phyloP scores from a whole-genome alignment of 2,113 vertebrate species.

The Labrus mixtus region DNA sequence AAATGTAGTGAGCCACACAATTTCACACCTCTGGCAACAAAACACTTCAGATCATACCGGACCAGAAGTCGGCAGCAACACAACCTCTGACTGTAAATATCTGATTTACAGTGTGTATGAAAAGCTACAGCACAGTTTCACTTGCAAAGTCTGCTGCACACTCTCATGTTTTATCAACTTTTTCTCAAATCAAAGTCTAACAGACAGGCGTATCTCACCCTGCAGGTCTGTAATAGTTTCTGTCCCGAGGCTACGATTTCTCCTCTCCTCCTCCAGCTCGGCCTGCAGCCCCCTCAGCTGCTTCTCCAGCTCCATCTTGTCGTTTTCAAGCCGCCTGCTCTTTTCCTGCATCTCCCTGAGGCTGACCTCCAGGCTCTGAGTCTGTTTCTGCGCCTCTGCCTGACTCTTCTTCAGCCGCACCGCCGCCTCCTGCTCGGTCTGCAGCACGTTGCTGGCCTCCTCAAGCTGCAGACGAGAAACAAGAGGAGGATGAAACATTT shows the following conservation, averaged over 20 bases:
- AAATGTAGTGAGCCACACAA: too few species aligned
- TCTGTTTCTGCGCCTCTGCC: conserved; percentile 91
- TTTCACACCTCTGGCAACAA: too few species aligned
- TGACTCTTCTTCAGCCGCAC: conserved; percentile 91
- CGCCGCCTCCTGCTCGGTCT: conserved; percentile 89
- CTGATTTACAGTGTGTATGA: too few species aligned
- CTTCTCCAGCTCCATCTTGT: conserved; percentile 91
- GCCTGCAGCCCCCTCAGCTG: conserved; percentile 90
- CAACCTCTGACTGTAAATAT: background rate
- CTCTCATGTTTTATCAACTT: background rate
- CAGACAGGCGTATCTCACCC: conserved; percentile 82
- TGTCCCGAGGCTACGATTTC: conserved; percentile 86
- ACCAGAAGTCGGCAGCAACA: background rate
- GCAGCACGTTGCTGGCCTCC: conserved; percentile 87
- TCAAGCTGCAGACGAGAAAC: conserved; percentile 85
- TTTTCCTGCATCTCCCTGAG: conserved; percentile 92
- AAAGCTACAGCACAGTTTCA: background rate
- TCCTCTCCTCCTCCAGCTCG: conserved; percentile 91
- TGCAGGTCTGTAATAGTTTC: conserved; percentile 93
- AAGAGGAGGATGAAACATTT: background rate
- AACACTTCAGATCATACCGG: too few species aligned
- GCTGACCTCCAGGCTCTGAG: conserved; percentile 91
- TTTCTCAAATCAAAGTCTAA: background rate
- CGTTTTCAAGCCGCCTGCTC: conserved; percentile 88
- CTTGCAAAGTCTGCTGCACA: background rate